Percentiles rank a stretch among this genome's conserved stretches.
phyloP scores from a whole-genome alignment of 2,113 vertebrate species.

The Mus spicilegus region DNA sequence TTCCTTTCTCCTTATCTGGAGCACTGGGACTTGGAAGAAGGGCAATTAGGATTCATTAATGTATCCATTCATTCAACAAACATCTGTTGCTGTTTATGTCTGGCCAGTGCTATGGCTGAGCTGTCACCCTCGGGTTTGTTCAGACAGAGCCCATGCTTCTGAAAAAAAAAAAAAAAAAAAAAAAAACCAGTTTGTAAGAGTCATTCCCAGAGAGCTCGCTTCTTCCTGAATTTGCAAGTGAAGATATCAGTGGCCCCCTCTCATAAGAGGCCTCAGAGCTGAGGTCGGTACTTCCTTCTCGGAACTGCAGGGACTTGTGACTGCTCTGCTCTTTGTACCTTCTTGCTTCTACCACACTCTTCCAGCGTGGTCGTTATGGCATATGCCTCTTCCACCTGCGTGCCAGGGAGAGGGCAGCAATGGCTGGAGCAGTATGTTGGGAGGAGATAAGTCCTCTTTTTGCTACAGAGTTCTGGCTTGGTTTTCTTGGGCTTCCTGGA shows the following conservation, averaged over 20 bases:
- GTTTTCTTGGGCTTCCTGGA: background rate
- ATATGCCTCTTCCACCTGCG: background rate
- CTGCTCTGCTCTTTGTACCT: background rate
- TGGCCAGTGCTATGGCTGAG: background rate
- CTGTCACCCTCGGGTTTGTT: background rate
- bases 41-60: background rate
- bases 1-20: background rate
- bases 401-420: background rate
- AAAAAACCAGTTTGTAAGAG: background rate
- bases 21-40: background rate
- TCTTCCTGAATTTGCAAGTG: background rate
- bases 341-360: background rate
- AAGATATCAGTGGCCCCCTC: background rate
- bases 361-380: background rate
- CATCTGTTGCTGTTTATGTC: background rate
- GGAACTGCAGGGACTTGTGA: background rate
- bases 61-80: background rate
- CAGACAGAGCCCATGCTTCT: background rate
- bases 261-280: too few relatives aligned
- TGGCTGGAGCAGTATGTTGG: background rate
- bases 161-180: background rate
- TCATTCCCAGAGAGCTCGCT: background rate
- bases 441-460: background rate
- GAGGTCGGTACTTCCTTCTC: background rate
- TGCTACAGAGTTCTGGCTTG: background rate